Evolutionary conservation across 2,888 invertebrate genomes (phyloP), one percentile per base, ranked within the genome.

Genomic region (Atethmia centrago): DNA sequence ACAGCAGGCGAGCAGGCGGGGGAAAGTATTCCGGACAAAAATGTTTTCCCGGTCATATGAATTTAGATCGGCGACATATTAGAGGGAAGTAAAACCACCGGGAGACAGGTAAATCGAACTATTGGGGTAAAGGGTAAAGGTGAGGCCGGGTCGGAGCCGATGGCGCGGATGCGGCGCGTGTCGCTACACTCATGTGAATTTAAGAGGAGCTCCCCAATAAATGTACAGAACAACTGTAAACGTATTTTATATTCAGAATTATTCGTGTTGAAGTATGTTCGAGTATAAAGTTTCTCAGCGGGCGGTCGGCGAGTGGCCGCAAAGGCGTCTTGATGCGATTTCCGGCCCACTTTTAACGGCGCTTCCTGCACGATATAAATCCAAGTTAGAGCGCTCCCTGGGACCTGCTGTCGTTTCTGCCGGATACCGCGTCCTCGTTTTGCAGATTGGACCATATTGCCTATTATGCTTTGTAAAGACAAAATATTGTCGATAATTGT

Each of bases 21-120:
- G 88, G 88, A 91, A 92, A 91, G 92, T 90, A 92, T 94, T 94
- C 92, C 91, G 91, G 91, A 92, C 93, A 92, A 93, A 94, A 95
- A 93, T 95, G 94, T 94, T 94, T 92, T 93, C 90, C 92, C 91
- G 91, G 92, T 91, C 93, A 94, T 95, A 95, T 95, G 95, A 96
- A 95, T 95, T 95, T 94, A 94, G 93, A 95, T 95, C 92, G 92
- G 91, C 90, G 89, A 91, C 87, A 88, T 94, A 94, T 94, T 95
- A 94, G 91, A 94, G 92, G 91, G 91, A 92, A 92, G 92, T 90
- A 91, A 92, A 93, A 90, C 92, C 89, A 93, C 91, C 84, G 91
- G 90, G 90, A 92, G 91, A 91, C 92, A 94, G 94, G 93, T 93
- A 90, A 92, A 93, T 92, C 91, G 92, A 93, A 92, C 91, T 91